Conservation (phyloP, 2,888 invertebrate species). For the Drosophila paramelanica region DNA sequence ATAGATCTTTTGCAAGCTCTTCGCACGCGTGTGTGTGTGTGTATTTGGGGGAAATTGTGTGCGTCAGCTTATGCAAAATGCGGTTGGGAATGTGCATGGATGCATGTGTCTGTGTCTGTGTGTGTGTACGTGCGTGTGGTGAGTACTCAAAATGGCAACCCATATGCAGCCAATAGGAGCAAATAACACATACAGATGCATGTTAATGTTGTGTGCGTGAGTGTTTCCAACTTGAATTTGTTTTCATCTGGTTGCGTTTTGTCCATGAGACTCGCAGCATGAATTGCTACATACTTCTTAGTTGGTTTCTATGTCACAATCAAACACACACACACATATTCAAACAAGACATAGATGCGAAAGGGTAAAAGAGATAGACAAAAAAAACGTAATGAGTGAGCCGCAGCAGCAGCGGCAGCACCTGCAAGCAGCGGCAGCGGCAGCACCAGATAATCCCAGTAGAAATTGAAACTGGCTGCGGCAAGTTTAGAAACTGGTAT, state of each 20-base stretch:
- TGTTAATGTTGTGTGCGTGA: constrained; percentile 6
- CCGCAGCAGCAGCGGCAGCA: constrained; percentile 62
- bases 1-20: constrained; percentile 63
- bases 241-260: constrained; percentile 59
- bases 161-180: constrained; percentile 53
- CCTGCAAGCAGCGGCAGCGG: constrained; percentile 58
- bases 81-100: constrained; percentile 30
- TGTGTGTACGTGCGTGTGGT: constrained; percentile 14
- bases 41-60: constrained; percentile 54
- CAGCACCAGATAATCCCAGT: constrained; percentile 76
- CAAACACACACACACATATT: constrained; percentile 41
- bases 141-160: constrained; percentile 68
- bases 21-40: constrained; percentile 4
- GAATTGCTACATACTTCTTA: constrained; percentile 79
- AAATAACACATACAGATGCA: constrained; percentile 15
- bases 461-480: constrained; percentile 80
- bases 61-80: constrained; percentile 50
- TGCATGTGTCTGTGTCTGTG: constrained; percentile 7
- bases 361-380: constrained; percentile 50
- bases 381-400: constrained; percentile 59
- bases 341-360: constrained; percentile 49
- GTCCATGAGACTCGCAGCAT: constrained; percentile 66
- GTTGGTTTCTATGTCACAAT: constrained; percentile 81
- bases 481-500: constrained; percentile 81
- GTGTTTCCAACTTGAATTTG: constrained; percentile 60